Conservation (phyloP, 2,113 vertebrate genomes). For the Entomyzon cyanotis region DNA sequence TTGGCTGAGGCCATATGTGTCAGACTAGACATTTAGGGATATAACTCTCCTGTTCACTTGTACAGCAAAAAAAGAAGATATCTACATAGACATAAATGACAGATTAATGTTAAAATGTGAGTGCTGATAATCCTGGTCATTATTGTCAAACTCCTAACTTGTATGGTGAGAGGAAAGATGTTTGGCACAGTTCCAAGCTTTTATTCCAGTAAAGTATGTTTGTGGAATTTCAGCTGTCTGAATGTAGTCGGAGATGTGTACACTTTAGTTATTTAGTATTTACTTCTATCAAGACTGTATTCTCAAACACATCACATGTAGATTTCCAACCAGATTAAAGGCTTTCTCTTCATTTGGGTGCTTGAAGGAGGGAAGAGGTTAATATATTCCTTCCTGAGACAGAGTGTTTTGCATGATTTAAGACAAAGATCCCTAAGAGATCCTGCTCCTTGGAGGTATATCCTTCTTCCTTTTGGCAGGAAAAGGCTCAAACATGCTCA, state of each 20-base stretch:
- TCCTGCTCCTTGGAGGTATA: neutral
- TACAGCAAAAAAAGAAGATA: neutral
- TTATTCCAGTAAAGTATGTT: neutral
- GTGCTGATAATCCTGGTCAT: neutral
- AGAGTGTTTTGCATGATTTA: neutral
- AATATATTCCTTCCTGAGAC: neutral
- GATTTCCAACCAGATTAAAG: neutral
- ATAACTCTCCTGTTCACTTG: neutral
- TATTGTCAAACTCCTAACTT: neutral
- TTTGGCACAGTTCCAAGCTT: neutral
- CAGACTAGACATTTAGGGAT: neutral
- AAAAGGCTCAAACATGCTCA: neutral
- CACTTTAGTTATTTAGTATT: neutral
- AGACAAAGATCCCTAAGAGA: neutral
- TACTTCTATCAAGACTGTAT: neutral
- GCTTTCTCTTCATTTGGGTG: neutral
- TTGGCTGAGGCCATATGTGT: neutral
- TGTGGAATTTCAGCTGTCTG: neutral
- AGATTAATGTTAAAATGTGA: neutral
- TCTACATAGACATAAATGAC: neutral
- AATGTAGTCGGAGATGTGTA: neutral
- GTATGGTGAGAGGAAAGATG: neutral
- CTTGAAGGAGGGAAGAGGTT: neutral
- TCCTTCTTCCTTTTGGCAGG: neutral
- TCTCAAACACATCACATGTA: neutral